Base-by-base conservation (phyloP, 2,888 invertebrate species). In the Trichacis sp. region DNA sequence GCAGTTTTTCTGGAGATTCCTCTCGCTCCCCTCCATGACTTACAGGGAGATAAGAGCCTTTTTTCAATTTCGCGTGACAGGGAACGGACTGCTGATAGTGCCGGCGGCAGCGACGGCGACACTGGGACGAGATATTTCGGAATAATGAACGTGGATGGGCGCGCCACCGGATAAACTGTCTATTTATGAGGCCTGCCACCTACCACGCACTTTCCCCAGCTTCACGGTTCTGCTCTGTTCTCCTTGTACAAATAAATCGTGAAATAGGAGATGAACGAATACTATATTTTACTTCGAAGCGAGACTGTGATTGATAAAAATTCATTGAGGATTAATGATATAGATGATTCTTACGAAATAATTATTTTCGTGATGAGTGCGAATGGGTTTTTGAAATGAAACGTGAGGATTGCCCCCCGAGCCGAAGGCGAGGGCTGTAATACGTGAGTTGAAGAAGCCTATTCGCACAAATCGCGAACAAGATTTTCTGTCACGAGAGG, bases 81-180 rank as follows among this genome's bases (percentile, higher is more conserved):
- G 73, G 67, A 64, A 73, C 71, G 53, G 70, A 63, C 67, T 59
- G 56, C 59, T 67, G 67, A 67, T 67, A 67, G 70, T 72, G 71
- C 68, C 65, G 69, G 69, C 60, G 68, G 50, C 57, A 53, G 59
- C 40, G 65, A 68, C 58, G 63, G 61, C 69, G 71, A 66, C 64
- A 66, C 51, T 65, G 69, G 76, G 82, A 79, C 79, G 80, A 83
- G 79, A 83, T 82, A 82, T 82, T 82, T 81, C 75, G 78, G 78
- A 82, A 83, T 84, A 84, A 83, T 83, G 82, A 83, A 80, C 77
- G 78, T 75, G 76, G 76, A 81, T 80, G 83, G 82, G 79, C 77
- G 82, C 78, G 81, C 78, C 77, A 73, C 78, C 80, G 81, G 81
- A 82, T 84, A 80, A 83, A 84, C 78, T 78, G 76, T 63, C 64